Conservation (phyloP, 2,113 vertebrate species). For the Mastomys coucha region DNA sequence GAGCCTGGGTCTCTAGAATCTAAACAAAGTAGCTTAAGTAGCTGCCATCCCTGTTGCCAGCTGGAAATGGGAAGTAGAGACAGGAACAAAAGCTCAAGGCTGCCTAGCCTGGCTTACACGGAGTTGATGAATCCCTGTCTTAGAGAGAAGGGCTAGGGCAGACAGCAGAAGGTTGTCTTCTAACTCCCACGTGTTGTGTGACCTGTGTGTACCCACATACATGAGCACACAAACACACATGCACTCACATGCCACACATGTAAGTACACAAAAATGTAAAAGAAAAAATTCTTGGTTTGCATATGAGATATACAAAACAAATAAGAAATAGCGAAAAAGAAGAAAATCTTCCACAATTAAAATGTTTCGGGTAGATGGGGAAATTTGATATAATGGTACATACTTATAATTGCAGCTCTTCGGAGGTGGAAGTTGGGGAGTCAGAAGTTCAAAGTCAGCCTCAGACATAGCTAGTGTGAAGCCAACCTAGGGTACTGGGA, state of each 20-base stretch:
- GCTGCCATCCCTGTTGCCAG: background rate
- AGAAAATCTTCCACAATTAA: background rate
- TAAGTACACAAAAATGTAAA: background rate
- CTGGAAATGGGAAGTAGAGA: background rate
- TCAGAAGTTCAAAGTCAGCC: background rate
- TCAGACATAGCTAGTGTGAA: background rate
- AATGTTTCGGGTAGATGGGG: background rate
- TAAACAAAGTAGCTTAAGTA: background rate
- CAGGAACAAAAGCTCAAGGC: too few relatives aligned
- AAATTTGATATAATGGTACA: background rate
- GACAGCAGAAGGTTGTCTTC: background rate
- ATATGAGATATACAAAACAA: background rate
- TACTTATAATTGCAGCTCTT: background rate
- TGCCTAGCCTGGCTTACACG: background rate
- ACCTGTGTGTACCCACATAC: background rate
- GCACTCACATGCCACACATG: too few relatives aligned
- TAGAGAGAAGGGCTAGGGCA: background rate
- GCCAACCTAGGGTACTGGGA: background rate
- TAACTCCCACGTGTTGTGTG: background rate
- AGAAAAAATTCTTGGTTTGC: background rate
- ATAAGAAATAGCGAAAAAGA: background rate
- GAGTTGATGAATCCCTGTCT: too few relatives aligned
- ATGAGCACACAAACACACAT: background rate
- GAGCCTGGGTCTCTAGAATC: background rate
- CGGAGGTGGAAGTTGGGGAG: background rate